Evolutionary conservation across 2,113 vertebrate species (phyloP).

Genomic region (Artemisiospiza belli): DNA sequence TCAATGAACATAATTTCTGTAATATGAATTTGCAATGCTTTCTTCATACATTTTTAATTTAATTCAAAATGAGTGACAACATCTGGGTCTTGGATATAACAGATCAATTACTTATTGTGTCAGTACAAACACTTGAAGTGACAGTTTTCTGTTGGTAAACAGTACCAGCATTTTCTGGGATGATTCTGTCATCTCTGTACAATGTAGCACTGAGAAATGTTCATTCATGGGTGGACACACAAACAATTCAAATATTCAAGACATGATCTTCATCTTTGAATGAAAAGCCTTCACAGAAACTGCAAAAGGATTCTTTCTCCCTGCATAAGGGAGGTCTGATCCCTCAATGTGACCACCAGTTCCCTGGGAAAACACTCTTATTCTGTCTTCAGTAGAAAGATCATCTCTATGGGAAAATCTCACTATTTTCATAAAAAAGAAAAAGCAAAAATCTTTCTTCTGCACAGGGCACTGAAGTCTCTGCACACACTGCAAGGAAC

Average conservation of each 20-base stretch:
- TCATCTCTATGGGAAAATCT: neutral
- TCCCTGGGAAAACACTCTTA: neutral
- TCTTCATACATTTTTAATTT: neutral
- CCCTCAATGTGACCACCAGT: neutral
- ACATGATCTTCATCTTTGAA: neutral
- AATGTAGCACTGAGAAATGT: conserved; percentile 21
- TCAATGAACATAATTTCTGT: neutral
- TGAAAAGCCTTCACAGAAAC: neutral
- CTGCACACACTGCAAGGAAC: neutral
- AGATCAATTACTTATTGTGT: neutral
- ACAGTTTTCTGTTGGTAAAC: conserved; percentile 34
- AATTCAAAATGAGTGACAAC: conserved; percentile 7
- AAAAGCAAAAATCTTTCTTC: neutral
- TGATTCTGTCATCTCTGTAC: conserved; percentile 1
- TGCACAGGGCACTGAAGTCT: neutral
- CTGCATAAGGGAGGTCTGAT: neutral
- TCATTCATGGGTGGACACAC: neutral
- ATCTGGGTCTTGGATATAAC: neutral
- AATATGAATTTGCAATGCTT: neutral
- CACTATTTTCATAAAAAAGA: neutral
- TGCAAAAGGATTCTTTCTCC: neutral
- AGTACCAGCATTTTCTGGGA: conserved; percentile 32
- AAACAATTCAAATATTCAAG: conserved; percentile 48
- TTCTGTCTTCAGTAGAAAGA: neutral
- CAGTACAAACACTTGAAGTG: conserved; percentile 17